phyloP scores from a whole-genome alignment of 2,797 vertebrate species.

The Moxostoma hubbsi region DNA sequence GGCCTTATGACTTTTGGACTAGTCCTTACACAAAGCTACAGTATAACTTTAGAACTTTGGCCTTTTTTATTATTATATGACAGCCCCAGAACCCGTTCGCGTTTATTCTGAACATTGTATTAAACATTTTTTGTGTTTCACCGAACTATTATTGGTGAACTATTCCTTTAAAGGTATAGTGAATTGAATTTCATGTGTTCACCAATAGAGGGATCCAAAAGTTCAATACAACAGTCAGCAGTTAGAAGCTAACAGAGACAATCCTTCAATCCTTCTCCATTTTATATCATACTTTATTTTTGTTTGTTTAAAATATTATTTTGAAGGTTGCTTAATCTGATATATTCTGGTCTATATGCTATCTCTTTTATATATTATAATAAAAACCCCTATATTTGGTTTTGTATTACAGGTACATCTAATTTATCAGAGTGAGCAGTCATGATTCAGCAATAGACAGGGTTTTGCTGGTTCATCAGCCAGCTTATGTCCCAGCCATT shows the following conservation, averaged over 20 bases:
- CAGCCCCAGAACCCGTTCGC: no score
- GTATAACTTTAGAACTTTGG: no score
- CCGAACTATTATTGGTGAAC: no score
- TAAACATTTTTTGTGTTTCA: no score
- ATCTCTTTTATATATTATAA: background rate
- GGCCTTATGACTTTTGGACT: no score
- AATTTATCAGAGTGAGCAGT: background rate
- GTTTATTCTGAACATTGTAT: no score
- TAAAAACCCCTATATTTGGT: background rate
- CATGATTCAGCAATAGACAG: constrained; percentile 12
- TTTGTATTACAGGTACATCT: constrained; percentile 1
- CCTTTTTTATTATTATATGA: no score
- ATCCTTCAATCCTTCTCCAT: background rate
- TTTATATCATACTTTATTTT: background rate
- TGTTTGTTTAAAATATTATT: background rate
- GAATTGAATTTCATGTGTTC: background rate
- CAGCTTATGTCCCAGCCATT: constrained; percentile 8
- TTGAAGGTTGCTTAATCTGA: background rate
- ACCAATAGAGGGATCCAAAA: constrained; percentile 37
- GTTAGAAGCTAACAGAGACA: background rate
- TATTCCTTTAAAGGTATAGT: background rate
- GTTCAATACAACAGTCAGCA: background rate
- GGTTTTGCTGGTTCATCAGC: constrained; percentile 26
- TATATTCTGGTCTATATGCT: background rate
- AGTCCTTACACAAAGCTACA: no score